Evolutionary conservation across 2,888 invertebrate genomes (phyloP).

Genomic region (Ophonus ardosiacus): DNA sequence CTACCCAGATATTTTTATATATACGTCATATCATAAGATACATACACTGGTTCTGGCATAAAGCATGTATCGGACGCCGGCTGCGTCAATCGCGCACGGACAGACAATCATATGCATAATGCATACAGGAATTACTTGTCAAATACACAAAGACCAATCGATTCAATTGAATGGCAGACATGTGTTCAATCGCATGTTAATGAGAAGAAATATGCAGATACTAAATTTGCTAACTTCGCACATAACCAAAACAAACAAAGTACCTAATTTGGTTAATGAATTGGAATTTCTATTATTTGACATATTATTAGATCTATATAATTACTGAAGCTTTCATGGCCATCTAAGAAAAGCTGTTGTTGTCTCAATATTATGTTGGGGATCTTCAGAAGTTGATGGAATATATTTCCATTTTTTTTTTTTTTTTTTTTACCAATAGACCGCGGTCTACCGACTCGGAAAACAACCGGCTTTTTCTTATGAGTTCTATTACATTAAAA

Average conservation of each 20-base stretch:
- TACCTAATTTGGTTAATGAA: background rate
- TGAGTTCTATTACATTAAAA: too few species aligned
- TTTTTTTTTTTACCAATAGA: too few species aligned
- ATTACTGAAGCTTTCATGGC: too few species aligned
- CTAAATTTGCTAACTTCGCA: background rate
- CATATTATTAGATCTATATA: too few species aligned
- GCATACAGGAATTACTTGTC: conserved; percentile 8
- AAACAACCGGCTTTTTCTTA: too few species aligned
- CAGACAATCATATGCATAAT: conserved; percentile 5
- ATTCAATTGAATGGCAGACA: conserved; percentile 13
- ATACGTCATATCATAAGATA: background rate
- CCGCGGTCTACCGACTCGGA: too few species aligned
- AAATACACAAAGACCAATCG: conserved; percentile 37
- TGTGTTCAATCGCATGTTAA: conserved; percentile 11
- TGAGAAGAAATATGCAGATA: background rate
- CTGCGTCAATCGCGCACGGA: conserved; percentile 4
- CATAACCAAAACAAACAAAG: background rate
- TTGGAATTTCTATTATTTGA: background rate
- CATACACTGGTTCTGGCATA: conserved; percentile 30
- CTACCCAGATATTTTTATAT: conserved; percentile 28
- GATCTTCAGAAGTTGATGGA: too few species aligned
- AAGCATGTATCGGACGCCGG: too few species aligned
- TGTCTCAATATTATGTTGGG: too few species aligned
- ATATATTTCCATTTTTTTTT: too few species aligned
- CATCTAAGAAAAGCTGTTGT: too few species aligned